Base-by-base conservation (phyloP, 2,797 vertebrate species). In the Alca torda region DNA sequence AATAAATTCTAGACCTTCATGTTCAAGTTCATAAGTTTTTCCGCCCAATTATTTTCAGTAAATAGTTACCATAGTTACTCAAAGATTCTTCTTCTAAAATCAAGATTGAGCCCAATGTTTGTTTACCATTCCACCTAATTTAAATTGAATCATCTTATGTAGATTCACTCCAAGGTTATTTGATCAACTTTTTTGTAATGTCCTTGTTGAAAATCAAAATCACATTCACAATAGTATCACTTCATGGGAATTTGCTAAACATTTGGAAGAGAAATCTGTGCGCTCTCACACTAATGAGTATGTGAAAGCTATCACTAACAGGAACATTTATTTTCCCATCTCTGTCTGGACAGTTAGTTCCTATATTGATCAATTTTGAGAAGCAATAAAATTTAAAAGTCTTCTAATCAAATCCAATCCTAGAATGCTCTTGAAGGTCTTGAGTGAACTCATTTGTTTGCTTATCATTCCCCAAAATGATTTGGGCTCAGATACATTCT, bases 21-120 rank as follows among this genome's bases (percentile, higher is more conserved):
- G 16, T 73, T 91, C 57, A 75, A 61, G 79, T 94, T 54, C 39
- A 2, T 18, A 86, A 94, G 74, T 79, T 91, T 94, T 87, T 85
- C 79, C 87, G 68, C n/a, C 56, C 69, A 60, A 57, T 92, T 92
- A 89, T 92, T 90, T 95, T 89, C 89, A 64, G 63, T 95, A 89
- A 94, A 82, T 60, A 77, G 84, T 90, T 93, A 77, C 93, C 84
- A 90, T 89, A 94, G 90, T 41, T 94, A 93, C 89, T 61, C 64
- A 60, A 51, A 90, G 24, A 74, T 83, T 84, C 72, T 74, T 78
- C 28, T 67, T 39, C 77, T 77, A 3, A 87, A 90, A 63, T 87
- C 30, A 33, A 83, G 79, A 79, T 30, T 61, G 35, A 93, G 56
- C n/a, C 82, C 51, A 28, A 0, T 74, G 76, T 83, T 82, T 90